These are phyloP conservation scores for Pterocles gutturalis DNA, from an alignment of 2,113 vertebrate species.

Conservation along the genomic window DNA sequence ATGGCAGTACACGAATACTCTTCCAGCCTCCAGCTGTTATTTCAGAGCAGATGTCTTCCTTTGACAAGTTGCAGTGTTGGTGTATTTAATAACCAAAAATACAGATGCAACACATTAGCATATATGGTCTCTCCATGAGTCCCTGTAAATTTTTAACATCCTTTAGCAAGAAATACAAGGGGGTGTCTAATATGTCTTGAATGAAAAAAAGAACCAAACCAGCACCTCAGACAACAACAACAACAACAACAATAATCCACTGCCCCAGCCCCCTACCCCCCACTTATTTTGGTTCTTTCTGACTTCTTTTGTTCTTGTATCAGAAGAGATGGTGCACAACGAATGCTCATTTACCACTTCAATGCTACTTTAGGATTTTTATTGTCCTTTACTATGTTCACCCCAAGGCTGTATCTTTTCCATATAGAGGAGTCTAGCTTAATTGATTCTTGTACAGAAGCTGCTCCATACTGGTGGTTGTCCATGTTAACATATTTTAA, in stretches of 20 bases:
- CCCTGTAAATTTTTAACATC: neutral
- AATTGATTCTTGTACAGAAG: neutral
- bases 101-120: neutral
- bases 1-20: no score
- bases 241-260: neutral
- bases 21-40: neutral
- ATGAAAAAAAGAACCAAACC: neutral
- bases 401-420: neutral
- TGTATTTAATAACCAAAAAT: neutral
- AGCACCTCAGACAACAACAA: no score
- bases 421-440: neutral
- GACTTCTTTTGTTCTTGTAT: neutral
- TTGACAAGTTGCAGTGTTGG: neutral
- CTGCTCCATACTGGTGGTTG: neutral
- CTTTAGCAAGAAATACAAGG: neutral
- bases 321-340: neutral
- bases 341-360: neutral
- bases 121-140: neutral
- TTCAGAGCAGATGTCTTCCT: neutral
- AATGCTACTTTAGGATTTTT: neutral
- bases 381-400: neutral
- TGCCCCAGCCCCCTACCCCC: no score
- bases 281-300: neutral
- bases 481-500: neutral
- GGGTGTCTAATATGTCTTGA: neutral